Percentiles rank a stretch among this genome's conserved stretches.
Conservation (phyloP, 2,888 invertebrate species). For the Blastobasis lacticolella region DNA sequence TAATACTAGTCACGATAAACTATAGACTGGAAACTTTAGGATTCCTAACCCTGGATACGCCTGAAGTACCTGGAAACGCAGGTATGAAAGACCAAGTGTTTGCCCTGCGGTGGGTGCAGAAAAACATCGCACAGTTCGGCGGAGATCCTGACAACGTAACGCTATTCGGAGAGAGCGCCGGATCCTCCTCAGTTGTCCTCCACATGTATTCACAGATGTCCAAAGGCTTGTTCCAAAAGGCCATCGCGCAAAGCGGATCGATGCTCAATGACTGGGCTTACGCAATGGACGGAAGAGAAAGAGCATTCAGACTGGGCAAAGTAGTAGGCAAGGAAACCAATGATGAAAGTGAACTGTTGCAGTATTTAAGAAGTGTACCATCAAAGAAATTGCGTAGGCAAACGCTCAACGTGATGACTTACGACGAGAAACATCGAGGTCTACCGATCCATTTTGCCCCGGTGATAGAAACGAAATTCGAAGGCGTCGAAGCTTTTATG, state of each 20-base stretch:
- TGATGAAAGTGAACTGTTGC: slow-evolving; percentile 17
- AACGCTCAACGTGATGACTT: slow-evolving; percentile 21
- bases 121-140: slow-evolving; percentile 41
- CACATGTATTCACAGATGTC: slow-evolving; percentile 57
- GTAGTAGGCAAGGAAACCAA: slow-evolving; percentile 19
- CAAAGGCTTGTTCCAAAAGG: slow-evolving; percentile 48
- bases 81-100: slow-evolving; percentile 44
- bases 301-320: slow-evolving; percentile 20
- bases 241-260: slow-evolving; percentile 51
- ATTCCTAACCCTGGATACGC: slow-evolving; percentile 32
- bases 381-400: slow-evolving; percentile 19
- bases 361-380: slow-evolving; percentile 22
- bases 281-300: slow-evolving; percentile 11
- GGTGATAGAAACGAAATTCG: slow-evolving; percentile 32
- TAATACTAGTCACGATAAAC: slow-evolving; percentile 49
- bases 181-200: slow-evolving; percentile 43
- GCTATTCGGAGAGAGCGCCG: slow-evolving; percentile 58
- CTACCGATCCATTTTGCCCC: slow-evolving; percentile 31
- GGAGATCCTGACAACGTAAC: slow-evolving; percentile 48
- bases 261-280: slow-evolving; percentile 26
- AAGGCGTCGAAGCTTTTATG: slow-evolving; percentile 25
- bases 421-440: slow-evolving; percentile 24
- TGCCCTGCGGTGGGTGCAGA: slow-evolving; percentile 34
- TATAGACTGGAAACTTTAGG: slow-evolving; percentile 46
- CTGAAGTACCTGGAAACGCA: slow-evolving; percentile 44